phyloP scores from a whole-genome alignment of 2,888 invertebrate genomes.

The Drosophila fungiperda region DNA sequence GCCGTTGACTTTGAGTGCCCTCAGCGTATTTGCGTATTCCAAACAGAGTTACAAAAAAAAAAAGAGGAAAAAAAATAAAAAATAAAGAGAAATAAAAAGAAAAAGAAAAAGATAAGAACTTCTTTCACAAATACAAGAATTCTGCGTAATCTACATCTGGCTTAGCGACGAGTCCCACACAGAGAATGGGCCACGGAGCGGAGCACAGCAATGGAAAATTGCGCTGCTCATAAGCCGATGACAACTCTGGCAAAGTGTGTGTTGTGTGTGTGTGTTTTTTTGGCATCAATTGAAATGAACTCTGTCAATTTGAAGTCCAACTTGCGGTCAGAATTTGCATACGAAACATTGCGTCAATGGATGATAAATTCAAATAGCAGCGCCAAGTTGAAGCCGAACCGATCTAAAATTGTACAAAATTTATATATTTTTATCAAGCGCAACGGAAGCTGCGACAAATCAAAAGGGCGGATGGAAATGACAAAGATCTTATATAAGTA shows the following conservation, averaged over 20 bases:
- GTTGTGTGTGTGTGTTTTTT: constrained; percentile 1
- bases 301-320: constrained; percentile 53
- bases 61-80: not conserved
- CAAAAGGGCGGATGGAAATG: constrained; percentile 20
- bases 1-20: constrained; percentile 66
- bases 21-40: constrained; percentile 63
- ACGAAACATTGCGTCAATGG: constrained; percentile 29
- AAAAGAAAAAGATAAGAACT: constrained; percentile 16
- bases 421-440: constrained; percentile 33
- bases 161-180: constrained; percentile 47
- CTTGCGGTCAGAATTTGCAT: constrained; percentile 51
- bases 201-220: constrained; percentile 16
- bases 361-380: constrained; percentile 8
- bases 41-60: constrained; percentile 26
- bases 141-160: constrained; percentile 80
- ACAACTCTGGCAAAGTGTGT: not conserved
- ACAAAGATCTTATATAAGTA: constrained; percentile 13
- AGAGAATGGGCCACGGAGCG: constrained; percentile 27
- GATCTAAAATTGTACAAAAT: constrained; percentile 2
- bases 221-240: constrained; percentile 23
- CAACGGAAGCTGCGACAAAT: constrained; percentile 48
- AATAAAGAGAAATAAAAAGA: too few species aligned
- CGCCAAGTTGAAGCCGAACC: not conserved
- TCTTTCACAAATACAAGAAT: constrained; percentile 50
- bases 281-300: constrained; percentile 78